These are phyloP conservation scores for Phoxinus phoxinus DNA, from an alignment of 2,113 vertebrate genomes.

Conservation along the genomic window DNA sequence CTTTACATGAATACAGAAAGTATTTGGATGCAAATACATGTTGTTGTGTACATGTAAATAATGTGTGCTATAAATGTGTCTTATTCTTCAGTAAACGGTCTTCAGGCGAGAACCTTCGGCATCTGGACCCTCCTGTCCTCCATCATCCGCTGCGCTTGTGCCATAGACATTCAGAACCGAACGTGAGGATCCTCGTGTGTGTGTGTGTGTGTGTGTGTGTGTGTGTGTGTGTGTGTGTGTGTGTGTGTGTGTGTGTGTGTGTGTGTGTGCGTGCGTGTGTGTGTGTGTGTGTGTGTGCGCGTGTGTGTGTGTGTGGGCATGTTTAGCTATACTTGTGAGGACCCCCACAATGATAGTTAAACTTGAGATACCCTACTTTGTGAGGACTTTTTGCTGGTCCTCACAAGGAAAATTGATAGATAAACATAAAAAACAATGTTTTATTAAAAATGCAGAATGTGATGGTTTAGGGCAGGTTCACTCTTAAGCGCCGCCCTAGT, in stretches of 20 bases:
- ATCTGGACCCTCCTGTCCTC: conserved; percentile 95
- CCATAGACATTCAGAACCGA: conserved; percentile 93
- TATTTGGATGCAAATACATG: not conserved
- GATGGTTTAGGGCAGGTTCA: too few species aligned
- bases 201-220: not conserved
- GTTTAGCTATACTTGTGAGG: too few species aligned
- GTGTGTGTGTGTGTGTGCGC: too few species aligned
- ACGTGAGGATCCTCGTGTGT: conserved; percentile 76
- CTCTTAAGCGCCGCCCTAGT: too few species aligned
- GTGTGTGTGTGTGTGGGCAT: not conserved
- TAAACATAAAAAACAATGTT: too few species aligned
- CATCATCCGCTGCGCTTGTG: conserved; percentile 91
- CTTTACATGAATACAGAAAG: not conserved
- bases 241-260: not conserved
- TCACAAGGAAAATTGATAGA: too few species aligned
- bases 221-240: not conserved
- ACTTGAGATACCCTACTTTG: too few species aligned
- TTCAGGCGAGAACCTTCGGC: conserved; percentile 95
- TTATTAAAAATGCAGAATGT: too few species aligned
- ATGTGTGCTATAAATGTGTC: too few species aligned
- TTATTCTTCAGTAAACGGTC: conserved; percentile 86
- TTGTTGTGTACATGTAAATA: too few species aligned
- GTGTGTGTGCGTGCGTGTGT: not conserved
- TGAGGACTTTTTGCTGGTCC: too few species aligned
- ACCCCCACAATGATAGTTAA: too few species aligned